These are phyloP conservation scores for Anguilla rostrata DNA, from an alignment of 2,113 vertebrate genomes.

Conservation along the genomic window DNA sequence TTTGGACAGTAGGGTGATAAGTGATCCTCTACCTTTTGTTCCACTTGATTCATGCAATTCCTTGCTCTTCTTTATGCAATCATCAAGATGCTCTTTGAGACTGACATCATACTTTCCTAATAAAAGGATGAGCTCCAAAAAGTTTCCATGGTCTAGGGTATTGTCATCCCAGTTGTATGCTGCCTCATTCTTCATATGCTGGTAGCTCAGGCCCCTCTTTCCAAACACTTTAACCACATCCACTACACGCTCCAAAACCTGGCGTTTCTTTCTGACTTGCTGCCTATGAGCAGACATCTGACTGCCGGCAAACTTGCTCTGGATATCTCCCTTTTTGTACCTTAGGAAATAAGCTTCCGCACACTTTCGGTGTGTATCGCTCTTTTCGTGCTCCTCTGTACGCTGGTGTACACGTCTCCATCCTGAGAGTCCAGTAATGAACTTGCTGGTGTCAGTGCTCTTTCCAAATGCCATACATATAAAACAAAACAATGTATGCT, in stretches of 20 bases:
- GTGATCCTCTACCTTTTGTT: conserved; percentile 35
- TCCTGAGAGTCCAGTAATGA: too few species aligned
- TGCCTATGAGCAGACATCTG: too few species aligned
- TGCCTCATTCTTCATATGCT: not conserved
- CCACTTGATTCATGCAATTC: conserved; percentile 6
- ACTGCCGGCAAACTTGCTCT: not conserved
- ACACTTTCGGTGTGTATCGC: conserved; percentile 12
- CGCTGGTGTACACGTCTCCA: too few species aligned
- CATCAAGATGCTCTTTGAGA: conserved; percentile 17
- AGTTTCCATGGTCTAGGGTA: conserved; percentile 23
- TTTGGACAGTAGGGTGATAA: conserved; percentile 22
- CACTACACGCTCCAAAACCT: too few species aligned
- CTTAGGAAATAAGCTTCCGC: conserved; percentile 31
- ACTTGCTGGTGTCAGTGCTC: too few species aligned
- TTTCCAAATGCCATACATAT: too few species aligned
- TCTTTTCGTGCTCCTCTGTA: too few species aligned
- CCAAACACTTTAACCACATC: not conserved
- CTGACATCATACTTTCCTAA: conserved; percentile 31
- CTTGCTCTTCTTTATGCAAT: conserved; percentile 21
- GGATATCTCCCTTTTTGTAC: conserved; percentile 20
- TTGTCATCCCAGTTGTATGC: conserved; percentile 18
- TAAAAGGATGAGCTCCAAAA: conserved; percentile 11
- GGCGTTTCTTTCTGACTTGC: too few species aligned
- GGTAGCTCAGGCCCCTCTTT: conserved; percentile 17
- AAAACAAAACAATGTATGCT: too few species aligned